Conservation (phyloP, 2,888 invertebrate species). For the Chymomyza caudatula region DNA sequence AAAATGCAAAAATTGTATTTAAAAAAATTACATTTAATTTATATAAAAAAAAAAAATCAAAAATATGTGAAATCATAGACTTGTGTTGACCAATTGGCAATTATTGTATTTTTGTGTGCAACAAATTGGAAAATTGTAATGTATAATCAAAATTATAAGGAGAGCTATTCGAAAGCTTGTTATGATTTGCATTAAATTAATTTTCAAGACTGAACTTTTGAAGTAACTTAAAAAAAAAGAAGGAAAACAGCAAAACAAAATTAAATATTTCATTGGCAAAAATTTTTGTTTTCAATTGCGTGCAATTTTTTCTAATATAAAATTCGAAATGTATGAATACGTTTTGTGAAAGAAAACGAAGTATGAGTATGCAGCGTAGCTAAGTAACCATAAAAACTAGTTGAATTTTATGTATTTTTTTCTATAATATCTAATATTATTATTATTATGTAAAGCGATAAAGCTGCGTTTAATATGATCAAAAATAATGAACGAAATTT, state of each 20-base stretch:
- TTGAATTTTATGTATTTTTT: conserved; percentile 33
- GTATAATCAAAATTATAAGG: not conserved
- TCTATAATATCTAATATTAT: conserved; percentile 23
- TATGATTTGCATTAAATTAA: conserved; percentile 46
- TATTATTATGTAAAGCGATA: not conserved
- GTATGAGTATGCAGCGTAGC: not conserved
- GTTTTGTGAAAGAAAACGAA: not conserved
- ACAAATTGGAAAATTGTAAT: not conserved
- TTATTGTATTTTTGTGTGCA: conserved; percentile 1
- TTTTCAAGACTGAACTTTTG: conserved; percentile 68
- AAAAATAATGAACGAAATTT: not conserved
- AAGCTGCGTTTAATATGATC: not conserved
- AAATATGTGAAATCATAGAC: not conserved
- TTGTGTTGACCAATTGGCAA: not conserved
- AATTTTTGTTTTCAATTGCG: not conserved
- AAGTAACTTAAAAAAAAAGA: conserved; percentile 50
- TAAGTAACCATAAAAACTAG: conserved; percentile 2
- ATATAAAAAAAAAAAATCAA: not conserved
- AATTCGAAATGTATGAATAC: not conserved
- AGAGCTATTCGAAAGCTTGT: not conserved
- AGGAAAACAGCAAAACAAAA: conserved; percentile 11
- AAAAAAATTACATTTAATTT: not conserved
- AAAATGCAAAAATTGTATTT: not conserved
- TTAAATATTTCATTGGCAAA: not conserved
- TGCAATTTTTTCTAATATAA: not conserved